Evolutionary conservation across 30 jellyfish, hydroid and myxozoan genomes (phyloP), one percentile per base, ranked within the genome.

Genomic region (Aurelia sp.): DNA sequence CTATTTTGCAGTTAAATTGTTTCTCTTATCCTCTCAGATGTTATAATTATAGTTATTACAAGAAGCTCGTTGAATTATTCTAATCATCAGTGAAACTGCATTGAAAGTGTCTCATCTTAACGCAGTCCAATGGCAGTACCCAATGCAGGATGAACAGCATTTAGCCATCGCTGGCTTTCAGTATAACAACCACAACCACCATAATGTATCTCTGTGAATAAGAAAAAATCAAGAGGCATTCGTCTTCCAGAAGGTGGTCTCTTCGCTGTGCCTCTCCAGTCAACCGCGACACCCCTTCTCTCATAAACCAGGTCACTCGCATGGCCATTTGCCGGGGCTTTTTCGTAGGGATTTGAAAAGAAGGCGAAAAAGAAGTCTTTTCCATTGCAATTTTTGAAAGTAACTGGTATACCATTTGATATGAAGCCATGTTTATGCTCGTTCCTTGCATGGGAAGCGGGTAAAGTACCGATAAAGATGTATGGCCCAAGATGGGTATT

Each of bases 131-230:
- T 67, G 3, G 92, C 92, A 2, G 85, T 57, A 6, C 86, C 86
- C 9, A 47, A 18, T 2, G 92, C 92, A 0, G 85, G 86, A 19
- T 67, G 33, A 20, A 4, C 58, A 13, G 81, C 64, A 0, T 19
- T 47, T 22, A 71, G 55, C 92, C 92, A 82, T 2, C 38, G 19
- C 4, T 24, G 75, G 57, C 92, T 82, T 10, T 69, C 72, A 3
- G 73, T 59, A 73, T 82, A 82, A 35, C 72, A 40, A 7, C 92
- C 92, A 82, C 92, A 82, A 7, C 85, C 92, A 48, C 85, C 92
- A 68, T 35, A 82, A 71, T 82, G 92, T 50, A 82, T 31, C 44
- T 67, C 92, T 16, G 92, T 82, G 68, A 68, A 73, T 67, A 82
- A 13, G 51, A 82, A 82, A 65, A 67, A 82, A 31, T 68, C 44